These are phyloP conservation scores for Sphyrna mokarran DNA, from an alignment of 2,113 vertebrate species.

Conservation along the genomic window DNA sequence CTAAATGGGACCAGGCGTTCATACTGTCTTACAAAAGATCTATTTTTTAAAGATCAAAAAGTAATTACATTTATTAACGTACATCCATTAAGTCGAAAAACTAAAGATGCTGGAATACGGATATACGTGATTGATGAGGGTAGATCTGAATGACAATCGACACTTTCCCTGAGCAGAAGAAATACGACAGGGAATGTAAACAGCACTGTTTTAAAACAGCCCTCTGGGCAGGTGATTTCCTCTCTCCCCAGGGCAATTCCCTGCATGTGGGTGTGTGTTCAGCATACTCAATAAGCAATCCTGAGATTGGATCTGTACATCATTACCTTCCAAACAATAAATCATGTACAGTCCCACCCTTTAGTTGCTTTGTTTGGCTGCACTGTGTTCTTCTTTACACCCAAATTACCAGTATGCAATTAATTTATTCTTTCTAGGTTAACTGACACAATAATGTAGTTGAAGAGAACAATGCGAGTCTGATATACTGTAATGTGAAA, in stretches of 20 bases:
- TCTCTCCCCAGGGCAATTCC: not conserved
- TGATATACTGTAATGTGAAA: not conserved
- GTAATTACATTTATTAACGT: not conserved
- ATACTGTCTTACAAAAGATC: not conserved
- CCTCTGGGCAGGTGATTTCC: conserved; percentile 32
- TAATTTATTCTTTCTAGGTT: not conserved
- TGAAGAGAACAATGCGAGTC: not conserved
- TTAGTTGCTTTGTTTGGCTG: conserved; percentile 13
- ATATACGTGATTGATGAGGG: not conserved
- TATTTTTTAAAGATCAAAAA: not conserved
- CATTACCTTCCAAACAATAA: conserved; percentile 33
- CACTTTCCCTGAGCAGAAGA: not conserved
- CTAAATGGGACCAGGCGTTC: not conserved
- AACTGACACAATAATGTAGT: not conserved
- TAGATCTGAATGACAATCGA: conserved; percentile 9
- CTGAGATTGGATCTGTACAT: not conserved
- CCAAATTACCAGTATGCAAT: not conserved
- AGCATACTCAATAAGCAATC: conserved; percentile 23
- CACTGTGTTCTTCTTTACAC: not conserved
- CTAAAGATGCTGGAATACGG: not conserved
- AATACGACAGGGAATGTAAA: not conserved
- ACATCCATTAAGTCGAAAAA: not conserved
- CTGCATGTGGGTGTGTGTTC: not conserved
- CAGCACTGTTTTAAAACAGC: not conserved
- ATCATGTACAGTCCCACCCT: conserved; percentile 26